phyloP scores from a whole-genome alignment of 1,140 invertebrate species.

The Gerris buenoi region DNA sequence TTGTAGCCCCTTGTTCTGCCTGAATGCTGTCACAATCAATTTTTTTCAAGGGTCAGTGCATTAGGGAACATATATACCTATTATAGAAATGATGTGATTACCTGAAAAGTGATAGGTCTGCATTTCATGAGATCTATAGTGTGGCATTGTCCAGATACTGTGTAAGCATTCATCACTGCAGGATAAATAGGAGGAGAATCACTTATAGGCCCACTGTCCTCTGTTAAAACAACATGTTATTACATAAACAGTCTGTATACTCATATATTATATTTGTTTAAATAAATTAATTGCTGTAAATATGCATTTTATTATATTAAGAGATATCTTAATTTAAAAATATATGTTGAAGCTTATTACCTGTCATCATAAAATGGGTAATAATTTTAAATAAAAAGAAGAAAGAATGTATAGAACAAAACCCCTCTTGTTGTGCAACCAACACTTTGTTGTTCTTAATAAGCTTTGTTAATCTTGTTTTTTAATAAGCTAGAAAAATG shows the following conservation, averaged over 20 bases:
- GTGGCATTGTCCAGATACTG: neutral
- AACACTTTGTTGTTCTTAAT: neutral
- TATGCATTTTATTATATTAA: neutral
- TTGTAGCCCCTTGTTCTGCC: neutral
- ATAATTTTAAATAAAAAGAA: neutral
- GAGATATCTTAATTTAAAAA: too few species aligned
- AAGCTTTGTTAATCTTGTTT: neutral
- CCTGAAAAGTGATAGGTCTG: neutral
- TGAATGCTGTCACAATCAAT: neutral
- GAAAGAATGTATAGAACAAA: neutral
- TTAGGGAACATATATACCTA: too few species aligned
- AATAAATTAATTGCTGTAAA: neutral
- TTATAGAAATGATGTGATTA: neutral
- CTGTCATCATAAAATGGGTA: neutral
- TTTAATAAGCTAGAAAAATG: neutral
- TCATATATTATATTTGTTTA: too few species aligned
- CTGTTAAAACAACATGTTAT: neutral
- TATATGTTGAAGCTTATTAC: neutral
- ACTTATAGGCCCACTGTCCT: neutral
- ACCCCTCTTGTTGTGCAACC: too few species aligned
- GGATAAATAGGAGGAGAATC: neutral
- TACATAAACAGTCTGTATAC: too few species aligned
- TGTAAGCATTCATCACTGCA: neutral
- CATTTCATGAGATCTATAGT: neutral
- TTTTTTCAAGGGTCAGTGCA: too few species aligned